Evolutionary conservation across 2,113 vertebrate species (phyloP).

Genomic region (Bettongia penicillata): DNA sequence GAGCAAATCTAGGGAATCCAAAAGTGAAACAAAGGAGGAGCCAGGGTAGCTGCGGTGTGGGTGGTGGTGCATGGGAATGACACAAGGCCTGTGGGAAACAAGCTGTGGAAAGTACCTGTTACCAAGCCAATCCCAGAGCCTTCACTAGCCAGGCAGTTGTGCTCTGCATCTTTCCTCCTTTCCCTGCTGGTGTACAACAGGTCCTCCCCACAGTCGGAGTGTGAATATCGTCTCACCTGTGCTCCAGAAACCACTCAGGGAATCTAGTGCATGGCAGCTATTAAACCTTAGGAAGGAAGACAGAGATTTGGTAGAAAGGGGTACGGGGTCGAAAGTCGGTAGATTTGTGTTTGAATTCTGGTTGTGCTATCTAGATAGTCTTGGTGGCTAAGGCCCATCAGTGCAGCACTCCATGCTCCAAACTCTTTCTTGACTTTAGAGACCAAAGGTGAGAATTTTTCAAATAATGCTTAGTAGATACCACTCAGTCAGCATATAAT

Average conservation of each 20-base stretch:
- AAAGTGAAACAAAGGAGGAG: not conserved
- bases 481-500: not conserved
- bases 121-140: not conserved
- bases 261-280: not conserved
- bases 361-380: not conserved
- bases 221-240: not conserved
- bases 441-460: not conserved
- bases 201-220: not conserved
- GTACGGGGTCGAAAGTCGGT: not conserved
- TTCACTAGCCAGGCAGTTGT: not conserved
- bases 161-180: not conserved
- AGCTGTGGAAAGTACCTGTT: conserved; percentile 57
- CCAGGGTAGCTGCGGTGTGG: not conserved
- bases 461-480: not conserved
- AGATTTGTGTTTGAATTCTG: not conserved
- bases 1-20: not conserved
- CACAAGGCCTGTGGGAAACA: not conserved
- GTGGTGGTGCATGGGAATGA: not conserved
- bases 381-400: not conserved
- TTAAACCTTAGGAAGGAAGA: not conserved
- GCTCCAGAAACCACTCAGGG: not conserved
- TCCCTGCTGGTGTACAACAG: not conserved
- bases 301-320: not conserved
- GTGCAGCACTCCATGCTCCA: not conserved
- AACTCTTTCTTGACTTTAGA: not conserved